These are phyloP conservation scores for Genyomyrus donnyi DNA, from an alignment of 2,113 vertebrate species.

Conservation along the genomic window DNA sequence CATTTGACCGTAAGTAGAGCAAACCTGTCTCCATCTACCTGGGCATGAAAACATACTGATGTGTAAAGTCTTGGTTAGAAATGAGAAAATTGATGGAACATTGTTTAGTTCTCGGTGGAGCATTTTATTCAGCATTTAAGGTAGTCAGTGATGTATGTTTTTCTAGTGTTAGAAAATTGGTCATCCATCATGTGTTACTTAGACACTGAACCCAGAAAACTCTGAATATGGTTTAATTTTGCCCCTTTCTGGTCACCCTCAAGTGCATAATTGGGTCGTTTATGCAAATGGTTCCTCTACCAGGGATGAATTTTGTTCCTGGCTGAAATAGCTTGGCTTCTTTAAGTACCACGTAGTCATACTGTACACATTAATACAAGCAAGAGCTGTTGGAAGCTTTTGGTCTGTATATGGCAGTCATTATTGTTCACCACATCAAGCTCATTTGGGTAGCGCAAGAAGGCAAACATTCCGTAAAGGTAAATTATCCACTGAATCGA, in stretches of 20 bases:
- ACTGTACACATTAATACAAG: not conserved
- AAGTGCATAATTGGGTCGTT: not conserved
- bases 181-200: not conserved
- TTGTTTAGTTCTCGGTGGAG: not conserved
- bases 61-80: not conserved
- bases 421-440: conserved; percentile 16
- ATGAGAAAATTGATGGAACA: not conserved
- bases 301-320: not conserved
- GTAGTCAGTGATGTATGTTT: not conserved
- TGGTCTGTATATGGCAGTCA: conserved; percentile 19
- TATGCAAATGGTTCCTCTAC: not conserved
- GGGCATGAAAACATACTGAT: not conserved
- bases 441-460: conserved; percentile 16
- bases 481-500: not conserved
- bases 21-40: not conserved
- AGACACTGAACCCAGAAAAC: not conserved
- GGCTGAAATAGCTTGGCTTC: not conserved
- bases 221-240: not conserved
- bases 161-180: not conserved
- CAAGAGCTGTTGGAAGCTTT: not conserved
- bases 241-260: not conserved
- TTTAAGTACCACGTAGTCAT: not conserved
- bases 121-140: not conserved
- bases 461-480: conserved; percentile 6
- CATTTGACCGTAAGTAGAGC: conserved; percentile 67